A percentile compares a stretch with the other conserved stretches of the same genome.
phyloP scores from a whole-genome alignment of 2,888 invertebrate species.

The Harpagoxenus sublaevis region DNA sequence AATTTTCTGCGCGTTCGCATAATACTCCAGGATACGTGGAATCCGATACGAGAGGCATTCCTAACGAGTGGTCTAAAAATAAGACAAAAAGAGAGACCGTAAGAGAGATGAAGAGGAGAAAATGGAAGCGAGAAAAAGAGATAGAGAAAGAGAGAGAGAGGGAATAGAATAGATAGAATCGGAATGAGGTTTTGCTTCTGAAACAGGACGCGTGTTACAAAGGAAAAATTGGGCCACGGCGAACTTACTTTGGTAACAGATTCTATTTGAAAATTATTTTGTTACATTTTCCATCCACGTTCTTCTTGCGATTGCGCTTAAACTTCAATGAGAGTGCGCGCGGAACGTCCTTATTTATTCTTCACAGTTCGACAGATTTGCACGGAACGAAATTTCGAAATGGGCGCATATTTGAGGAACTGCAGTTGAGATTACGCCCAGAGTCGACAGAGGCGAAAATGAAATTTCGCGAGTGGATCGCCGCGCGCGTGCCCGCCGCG shows the following conservation, averaged over 20 bases:
- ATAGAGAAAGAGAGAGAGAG: background rate
- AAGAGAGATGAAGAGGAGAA: background rate
- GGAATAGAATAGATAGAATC: conserved; percentile 13
- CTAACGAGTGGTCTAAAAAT: conserved; percentile 54
- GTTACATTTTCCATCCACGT: conserved; percentile 4
- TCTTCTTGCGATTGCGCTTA: background rate
- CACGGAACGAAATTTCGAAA: background rate
- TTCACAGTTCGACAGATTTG: too few relatives aligned
- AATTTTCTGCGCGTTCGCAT: conserved; percentile 55
- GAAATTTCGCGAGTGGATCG: conserved; percentile 21
- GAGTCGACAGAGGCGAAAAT: background rate
- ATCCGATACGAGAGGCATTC: conserved; percentile 27
- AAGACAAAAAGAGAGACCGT: background rate
- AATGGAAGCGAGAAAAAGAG: background rate
- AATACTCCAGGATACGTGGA: conserved; percentile 42
- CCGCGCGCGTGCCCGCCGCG: background rate
- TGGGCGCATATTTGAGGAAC: background rate
- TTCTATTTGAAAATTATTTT: conserved; percentile 4
- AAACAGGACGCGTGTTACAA: conserved; percentile 16
- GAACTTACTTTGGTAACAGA: background rate
- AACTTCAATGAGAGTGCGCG: background rate
- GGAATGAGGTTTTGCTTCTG: conserved; percentile 31
- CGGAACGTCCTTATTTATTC: background rate
- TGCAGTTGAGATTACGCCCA: background rate
- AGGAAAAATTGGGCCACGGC: conserved; percentile 16